These are phyloP conservation scores for Coccyzus lansbergi DNA, from an alignment of 2,797 vertebrate species.

Conservation along the genomic window DNA sequence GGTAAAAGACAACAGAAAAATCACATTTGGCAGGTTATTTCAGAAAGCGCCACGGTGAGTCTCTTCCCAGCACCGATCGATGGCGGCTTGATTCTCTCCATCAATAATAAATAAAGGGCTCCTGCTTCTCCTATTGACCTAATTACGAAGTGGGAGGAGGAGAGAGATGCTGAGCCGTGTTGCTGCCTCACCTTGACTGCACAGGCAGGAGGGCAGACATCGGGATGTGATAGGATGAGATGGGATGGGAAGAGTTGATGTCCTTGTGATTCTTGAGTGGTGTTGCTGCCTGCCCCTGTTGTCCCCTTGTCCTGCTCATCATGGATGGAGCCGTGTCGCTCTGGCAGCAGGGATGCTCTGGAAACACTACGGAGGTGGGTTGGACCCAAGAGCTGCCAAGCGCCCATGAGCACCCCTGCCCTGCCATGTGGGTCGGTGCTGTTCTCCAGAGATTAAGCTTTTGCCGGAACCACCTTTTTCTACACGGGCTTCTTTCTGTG, in stretches of 20 bases:
- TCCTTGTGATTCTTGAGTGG: neutral
- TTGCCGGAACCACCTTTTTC: neutral
- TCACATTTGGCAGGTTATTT: neutral
- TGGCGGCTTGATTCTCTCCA: neutral
- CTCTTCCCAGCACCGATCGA: neutral
- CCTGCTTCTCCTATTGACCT: neutral
- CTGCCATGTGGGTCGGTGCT: neutral
- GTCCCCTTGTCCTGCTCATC: neutral
- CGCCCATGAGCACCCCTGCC: too few species aligned
- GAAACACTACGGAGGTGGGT: neutral
- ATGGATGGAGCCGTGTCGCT: neutral
- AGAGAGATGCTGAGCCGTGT: neutral
- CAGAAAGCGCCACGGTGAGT: accelerated
- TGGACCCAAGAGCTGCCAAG: too few species aligned
- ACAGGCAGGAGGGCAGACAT: neutral
- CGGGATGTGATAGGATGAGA: neutral
- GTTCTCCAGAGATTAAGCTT: neutral
- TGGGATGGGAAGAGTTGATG: too few species aligned
- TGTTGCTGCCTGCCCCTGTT: neutral
- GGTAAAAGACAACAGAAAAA: neutral
- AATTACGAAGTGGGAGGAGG: accelerated
- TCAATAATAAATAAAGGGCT: neutral
- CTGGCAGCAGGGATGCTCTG: neutral
- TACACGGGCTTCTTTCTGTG: neutral
- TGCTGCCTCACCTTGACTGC: accelerated